phyloP scores from a whole-genome alignment of 2,888 invertebrate genomes.

The Stratiomys singularior region DNA sequence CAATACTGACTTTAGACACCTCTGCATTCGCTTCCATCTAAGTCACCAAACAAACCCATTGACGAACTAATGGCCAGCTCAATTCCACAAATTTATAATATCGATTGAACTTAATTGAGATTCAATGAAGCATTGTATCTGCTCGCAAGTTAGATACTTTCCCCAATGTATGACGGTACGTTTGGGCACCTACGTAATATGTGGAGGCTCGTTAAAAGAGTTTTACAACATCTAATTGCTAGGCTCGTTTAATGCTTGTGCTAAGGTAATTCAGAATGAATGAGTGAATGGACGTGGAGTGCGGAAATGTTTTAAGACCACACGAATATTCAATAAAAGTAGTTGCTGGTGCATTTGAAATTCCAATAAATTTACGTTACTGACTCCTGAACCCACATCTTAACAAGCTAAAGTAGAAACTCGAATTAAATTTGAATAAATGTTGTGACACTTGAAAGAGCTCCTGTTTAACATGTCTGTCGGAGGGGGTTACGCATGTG shows the following conservation, averaged over 20 bases:
- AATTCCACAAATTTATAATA: slow-evolving; percentile 28
- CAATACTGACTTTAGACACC: not conserved
- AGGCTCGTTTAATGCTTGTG: not conserved
- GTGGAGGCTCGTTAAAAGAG: slow-evolving; percentile 29
- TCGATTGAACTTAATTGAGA: slow-evolving; percentile 38
- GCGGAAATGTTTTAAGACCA: slow-evolving; percentile 35
- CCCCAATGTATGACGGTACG: not conserved
- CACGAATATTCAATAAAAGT: slow-evolving; percentile 28
- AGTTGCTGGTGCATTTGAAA: not conserved
- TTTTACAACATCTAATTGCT: slow-evolving; percentile 36
- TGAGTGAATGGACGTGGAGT: slow-evolving; percentile 3
- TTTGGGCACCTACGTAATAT: no score
- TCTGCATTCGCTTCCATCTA: not conserved
- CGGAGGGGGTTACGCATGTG: not conserved
- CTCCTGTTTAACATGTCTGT: slow-evolving; percentile 9
- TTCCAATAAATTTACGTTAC: slow-evolving; percentile 17
- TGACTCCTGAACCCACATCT: not conserved
- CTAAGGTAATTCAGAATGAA: slow-evolving; percentile 17
- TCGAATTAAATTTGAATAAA: slow-evolving; percentile 29
- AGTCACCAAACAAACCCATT: not conserved
- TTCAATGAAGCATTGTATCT: slow-evolving; percentile 33
- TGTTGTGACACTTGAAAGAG: slow-evolving; percentile 39
- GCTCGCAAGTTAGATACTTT: not conserved
- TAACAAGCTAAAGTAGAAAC: not conserved
- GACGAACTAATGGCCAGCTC: slow-evolving; percentile 21